Percentiles rank a stretch among this genome's conserved stretches.
Conservation (phyloP, 2,888 invertebrate genomes). For the Agrotis exclamationis region DNA sequence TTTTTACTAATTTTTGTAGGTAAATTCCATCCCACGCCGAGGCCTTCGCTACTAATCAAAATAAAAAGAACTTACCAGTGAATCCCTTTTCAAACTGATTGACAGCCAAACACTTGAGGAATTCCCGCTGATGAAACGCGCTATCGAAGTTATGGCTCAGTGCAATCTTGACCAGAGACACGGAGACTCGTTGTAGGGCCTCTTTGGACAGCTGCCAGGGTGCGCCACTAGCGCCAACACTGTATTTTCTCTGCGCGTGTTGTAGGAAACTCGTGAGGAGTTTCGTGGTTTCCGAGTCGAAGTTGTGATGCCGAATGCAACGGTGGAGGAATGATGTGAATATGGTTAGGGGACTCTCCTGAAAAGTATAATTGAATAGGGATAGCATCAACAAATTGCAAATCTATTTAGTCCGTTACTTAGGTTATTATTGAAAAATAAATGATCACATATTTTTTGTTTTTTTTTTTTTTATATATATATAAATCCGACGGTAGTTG, state of each 20-base stretch:
- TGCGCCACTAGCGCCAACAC: constrained; percentile 76
- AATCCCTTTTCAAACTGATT: constrained; percentile 91
- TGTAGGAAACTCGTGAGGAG: constrained; percentile 80
- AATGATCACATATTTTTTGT: too few species aligned
- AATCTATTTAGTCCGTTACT: too few species aligned
- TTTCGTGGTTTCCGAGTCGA: constrained; percentile 84
- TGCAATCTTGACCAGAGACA: constrained; percentile 92
- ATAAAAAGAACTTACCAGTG: constrained; percentile 74
- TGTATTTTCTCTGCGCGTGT: constrained; percentile 83
- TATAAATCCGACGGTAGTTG: too few species aligned
- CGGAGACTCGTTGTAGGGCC: constrained; percentile 90
- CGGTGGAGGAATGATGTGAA: constrained; percentile 92
- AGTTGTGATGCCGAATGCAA: constrained; percentile 86
- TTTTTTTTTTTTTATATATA: too few species aligned
- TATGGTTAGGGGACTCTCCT: constrained; percentile 92
- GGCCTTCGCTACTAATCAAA: too few species aligned
- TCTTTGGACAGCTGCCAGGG: constrained; percentile 88
- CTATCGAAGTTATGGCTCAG: constrained; percentile 92
- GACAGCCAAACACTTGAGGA: constrained; percentile 91
- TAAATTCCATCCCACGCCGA: too few species aligned
- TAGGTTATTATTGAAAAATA: too few species aligned
- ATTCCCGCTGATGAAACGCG: constrained; percentile 92
- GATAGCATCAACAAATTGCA: too few species aligned
- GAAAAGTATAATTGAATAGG: constrained; percentile 63
- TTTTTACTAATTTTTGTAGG: too few species aligned